Percentiles rank a stretch among this genome's conserved stretches.
Evolutionary conservation across 2,888 invertebrate genomes (phyloP).

Genomic region (Erebia aethiops): DNA sequence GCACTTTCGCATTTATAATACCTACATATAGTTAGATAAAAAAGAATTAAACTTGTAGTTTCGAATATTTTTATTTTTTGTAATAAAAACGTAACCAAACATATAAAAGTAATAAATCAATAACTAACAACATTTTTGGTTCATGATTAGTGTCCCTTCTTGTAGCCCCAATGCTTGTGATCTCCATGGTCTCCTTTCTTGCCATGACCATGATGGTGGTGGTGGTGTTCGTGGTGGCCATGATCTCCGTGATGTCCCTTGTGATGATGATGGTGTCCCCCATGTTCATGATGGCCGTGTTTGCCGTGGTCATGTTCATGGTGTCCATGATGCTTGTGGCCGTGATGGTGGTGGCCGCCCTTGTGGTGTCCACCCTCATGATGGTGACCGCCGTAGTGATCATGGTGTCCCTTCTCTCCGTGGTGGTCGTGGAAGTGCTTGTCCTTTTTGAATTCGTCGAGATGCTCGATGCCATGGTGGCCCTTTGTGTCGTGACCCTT

Average conservation of each 20-base stretch:
- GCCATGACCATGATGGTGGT: slow-evolving; percentile 87
- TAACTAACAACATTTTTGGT: slow-evolving; percentile 56
- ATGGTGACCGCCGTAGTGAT: slow-evolving; percentile 89
- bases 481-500: slow-evolving; percentile 93
- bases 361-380: slow-evolving; percentile 90
- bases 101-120: slow-evolving; percentile 54
- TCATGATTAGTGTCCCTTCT: slow-evolving; percentile 72
- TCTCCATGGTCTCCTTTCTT: slow-evolving; percentile 91
- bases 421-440: slow-evolving; percentile 93
- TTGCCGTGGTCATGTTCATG: slow-evolving; percentile 91
- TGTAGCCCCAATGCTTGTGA: slow-evolving; percentile 90
- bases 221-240: slow-evolving; percentile 89
- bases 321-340: slow-evolving; percentile 89
- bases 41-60: neutral
- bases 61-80: slow-evolving; percentile 39
- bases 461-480: slow-evolving; percentile 91
- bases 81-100: slow-evolving; percentile 58
- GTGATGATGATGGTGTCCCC: slow-evolving; percentile 89
- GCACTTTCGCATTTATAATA: too few relatives aligned
- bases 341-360: slow-evolving; percentile 90
- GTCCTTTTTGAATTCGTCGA: slow-evolving; percentile 92
- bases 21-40: neutral
- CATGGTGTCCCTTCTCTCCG: slow-evolving; percentile 89
- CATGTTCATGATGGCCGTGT: slow-evolving; percentile 89
- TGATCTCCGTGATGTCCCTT: slow-evolving; percentile 90